A percentile compares a stretch with the other conserved stretches of the same genome.
phyloP scores from a whole-genome alignment of 2,113 vertebrate species.

The Protobothrops flavoviridis region DNA sequence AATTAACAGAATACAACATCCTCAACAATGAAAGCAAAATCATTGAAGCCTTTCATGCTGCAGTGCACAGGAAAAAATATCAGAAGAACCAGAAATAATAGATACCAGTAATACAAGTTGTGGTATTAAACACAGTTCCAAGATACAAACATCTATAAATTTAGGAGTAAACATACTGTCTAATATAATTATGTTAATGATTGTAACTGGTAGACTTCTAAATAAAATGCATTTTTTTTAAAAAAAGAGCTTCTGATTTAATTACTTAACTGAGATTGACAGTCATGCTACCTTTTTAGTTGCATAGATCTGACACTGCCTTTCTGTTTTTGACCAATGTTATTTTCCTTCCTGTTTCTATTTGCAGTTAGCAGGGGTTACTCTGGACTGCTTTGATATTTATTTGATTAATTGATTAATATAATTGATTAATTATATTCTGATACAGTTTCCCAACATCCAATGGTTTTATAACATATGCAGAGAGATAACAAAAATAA shows the following conservation, averaged over 20 bases:
- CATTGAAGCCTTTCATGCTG: slow-evolving; percentile 60
- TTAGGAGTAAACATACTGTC: neutral
- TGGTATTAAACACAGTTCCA: neutral
- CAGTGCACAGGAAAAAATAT: slow-evolving; percentile 57
- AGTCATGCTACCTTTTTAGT: neutral
- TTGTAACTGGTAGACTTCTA: neutral
- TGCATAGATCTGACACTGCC: neutral
- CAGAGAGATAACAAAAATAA: neutral
- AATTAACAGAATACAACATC: slow-evolving; percentile 76
- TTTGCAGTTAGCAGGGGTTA: neutral
- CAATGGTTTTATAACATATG: neutral
- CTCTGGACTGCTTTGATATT: neutral
- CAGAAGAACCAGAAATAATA: slow-evolving; percentile 32
- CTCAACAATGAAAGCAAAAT: slow-evolving; percentile 71
- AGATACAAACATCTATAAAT: no score
- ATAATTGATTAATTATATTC: neutral
- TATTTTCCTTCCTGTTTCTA: neutral
- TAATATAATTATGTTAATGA: neutral
- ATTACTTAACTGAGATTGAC: neutral
- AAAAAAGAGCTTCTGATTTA: neutral
- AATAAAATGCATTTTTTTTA: slow-evolving; percentile 3
- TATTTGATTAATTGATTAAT: neutral
- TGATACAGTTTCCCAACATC: neutral
- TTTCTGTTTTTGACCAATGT: neutral
- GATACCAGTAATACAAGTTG: fast-evolving